phyloP scores from a whole-genome alignment of 2,888 invertebrate genomes.

The Leucophora obtusa region DNA sequence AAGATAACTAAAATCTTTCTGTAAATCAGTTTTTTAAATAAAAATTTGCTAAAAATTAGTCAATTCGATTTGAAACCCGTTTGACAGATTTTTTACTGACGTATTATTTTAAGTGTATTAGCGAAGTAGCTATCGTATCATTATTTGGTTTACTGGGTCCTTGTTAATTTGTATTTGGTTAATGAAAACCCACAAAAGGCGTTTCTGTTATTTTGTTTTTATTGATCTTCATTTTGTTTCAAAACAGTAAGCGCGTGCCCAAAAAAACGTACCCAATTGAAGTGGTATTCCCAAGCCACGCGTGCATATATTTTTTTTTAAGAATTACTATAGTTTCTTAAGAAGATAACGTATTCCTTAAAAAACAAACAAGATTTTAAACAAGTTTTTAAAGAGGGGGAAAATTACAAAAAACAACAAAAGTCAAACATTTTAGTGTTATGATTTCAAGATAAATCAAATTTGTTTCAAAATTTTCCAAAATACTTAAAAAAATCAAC shows the following conservation, averaged over 20 bases:
- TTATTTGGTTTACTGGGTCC: too few species aligned
- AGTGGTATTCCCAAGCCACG: not conserved
- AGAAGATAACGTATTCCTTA: not conserved
- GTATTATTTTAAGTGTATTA: too few species aligned
- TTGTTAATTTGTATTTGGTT: too few species aligned
- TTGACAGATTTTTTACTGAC: too few species aligned
- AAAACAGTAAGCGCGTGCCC: not conserved
- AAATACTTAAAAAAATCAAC: constrained; percentile 9
- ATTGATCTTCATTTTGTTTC: too few species aligned
- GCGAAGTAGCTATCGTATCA: too few species aligned
- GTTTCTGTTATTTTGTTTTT: too few species aligned
- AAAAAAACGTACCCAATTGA: not conserved
- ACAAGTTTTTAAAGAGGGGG: constrained; percentile 1
- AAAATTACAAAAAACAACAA: not conserved
- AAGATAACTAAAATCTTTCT: too few species aligned
- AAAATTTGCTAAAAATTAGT: too few species aligned
- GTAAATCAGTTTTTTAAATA: too few species aligned
- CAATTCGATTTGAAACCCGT: too few species aligned
- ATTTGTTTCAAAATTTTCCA: not conserved
- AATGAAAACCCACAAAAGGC: too few species aligned
- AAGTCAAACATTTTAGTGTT: not conserved
- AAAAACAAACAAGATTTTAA: not conserved
- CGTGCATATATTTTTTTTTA: not conserved
- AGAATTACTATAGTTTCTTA: not conserved
- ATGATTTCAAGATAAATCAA: not conserved